Conservation (phyloP, 2,797 vertebrate genomes). For the Anniella stebbinsi region DNA sequence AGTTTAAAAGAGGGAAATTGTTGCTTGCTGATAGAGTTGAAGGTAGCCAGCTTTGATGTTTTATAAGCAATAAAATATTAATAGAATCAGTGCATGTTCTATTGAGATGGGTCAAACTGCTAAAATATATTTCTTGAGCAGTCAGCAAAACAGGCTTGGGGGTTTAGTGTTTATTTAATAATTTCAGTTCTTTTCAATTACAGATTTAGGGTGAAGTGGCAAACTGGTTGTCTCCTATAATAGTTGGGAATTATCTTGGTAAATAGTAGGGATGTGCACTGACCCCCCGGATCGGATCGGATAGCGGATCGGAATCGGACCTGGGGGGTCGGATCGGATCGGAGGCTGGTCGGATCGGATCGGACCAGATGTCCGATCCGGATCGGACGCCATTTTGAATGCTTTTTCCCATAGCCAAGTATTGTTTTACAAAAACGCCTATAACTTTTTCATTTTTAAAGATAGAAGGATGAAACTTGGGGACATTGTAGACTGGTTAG, state of each 20-base stretch:
- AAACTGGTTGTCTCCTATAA: background rate
- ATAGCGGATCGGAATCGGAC: no score
- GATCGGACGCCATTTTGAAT: no score
- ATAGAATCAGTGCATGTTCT: slow-evolving; percentile 44
- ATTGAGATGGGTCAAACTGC: background rate
- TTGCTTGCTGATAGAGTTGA: slow-evolving; percentile 54
- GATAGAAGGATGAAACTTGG: no score
- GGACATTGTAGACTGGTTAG: no score
- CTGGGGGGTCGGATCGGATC: no score
- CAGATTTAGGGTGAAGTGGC: background rate
- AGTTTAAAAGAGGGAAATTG: slow-evolving; percentile 25
- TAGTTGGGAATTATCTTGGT: slow-evolving; percentile 10
- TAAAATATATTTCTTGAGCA: slow-evolving; percentile 47
- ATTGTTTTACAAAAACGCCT: no score
- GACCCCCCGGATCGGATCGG: no score
- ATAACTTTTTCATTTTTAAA: no score
- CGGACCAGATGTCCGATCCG: no score
- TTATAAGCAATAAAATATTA: slow-evolving; percentile 58
- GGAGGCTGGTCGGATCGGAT: no score
- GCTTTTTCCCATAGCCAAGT: no score
- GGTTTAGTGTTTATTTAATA: background rate
- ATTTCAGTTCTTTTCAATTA: background rate
- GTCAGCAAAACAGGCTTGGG: slow-evolving; percentile 21
- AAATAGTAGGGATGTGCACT: no score
- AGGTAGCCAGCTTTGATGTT: slow-evolving; percentile 59